phyloP scores from a whole-genome alignment of 2,888 invertebrate genomes.

The Muscina levida region DNA sequence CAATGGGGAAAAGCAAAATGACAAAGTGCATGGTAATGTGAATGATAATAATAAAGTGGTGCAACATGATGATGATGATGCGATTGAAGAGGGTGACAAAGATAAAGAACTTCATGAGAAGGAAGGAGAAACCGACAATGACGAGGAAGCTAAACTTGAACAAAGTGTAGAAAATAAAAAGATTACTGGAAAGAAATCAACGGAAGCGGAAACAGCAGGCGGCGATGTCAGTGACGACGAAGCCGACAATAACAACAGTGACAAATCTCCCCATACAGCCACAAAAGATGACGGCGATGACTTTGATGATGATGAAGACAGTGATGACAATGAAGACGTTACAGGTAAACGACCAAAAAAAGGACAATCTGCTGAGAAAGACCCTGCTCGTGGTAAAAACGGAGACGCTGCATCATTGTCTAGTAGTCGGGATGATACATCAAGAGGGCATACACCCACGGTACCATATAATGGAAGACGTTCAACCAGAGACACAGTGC shows the following conservation, averaged over 20 bases:
- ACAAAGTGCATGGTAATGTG: constrained; percentile 44
- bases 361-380: constrained; percentile 45
- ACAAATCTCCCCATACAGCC: constrained; percentile 36
- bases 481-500: constrained; percentile 35
- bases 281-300: constrained; percentile 66
- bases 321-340: constrained; percentile 65
- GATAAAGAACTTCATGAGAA: constrained; percentile 29
- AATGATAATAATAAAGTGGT: constrained; percentile 34
- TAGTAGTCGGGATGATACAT: constrained; percentile 23
- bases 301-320: constrained; percentile 61
- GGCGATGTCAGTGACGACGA: constrained; percentile 48
- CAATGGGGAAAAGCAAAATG: constrained; percentile 48
- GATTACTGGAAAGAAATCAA: constrained; percentile 15
- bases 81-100: constrained; percentile 49
- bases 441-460: constrained; percentile 19
- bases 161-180: background rate
- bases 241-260: constrained; percentile 60
- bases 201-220: background rate
- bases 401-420: background rate
- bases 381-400: constrained; percentile 10
- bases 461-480: background rate
- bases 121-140: constrained; percentile 14
- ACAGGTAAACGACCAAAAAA: constrained; percentile 34
- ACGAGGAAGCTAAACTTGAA: background rate
- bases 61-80: constrained; percentile 38